phyloP scores from a whole-genome alignment of 2,888 invertebrate genomes.

The Malthinus seriepunctatus region DNA sequence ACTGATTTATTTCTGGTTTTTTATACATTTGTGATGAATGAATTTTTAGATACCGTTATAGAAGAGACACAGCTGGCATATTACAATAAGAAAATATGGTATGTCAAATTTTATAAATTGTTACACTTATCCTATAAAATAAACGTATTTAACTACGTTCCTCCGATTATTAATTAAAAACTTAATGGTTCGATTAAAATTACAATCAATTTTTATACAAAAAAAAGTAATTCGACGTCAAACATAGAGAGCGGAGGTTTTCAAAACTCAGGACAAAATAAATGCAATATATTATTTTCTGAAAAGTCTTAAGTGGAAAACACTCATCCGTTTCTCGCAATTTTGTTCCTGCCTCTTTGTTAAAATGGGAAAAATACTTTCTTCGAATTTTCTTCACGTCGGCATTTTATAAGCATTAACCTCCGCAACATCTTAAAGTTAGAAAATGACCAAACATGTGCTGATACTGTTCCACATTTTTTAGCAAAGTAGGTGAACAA shows the following conservation, averaged over 20 bases:
- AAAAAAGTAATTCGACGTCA: conserved; percentile 9
- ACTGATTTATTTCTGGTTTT: conserved; percentile 19
- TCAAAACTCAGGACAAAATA: conserved; percentile 31
- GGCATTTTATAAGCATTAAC: conserved; percentile 9
- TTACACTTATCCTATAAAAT: no score
- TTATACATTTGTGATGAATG: conserved; percentile 17
- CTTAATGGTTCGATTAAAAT: no score
- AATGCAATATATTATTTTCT: conserved; percentile 38
- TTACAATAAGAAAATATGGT: not conserved
- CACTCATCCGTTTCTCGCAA: conserved; percentile 37
- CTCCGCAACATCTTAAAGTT: not conserved
- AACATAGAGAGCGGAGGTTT: conserved; percentile 14
- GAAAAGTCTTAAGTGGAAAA: conserved; percentile 36
- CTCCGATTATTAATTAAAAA: no score
- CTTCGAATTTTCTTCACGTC: conserved; percentile 30
- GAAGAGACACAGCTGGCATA: conserved; percentile 9
- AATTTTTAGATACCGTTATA: conserved; percentile 12
- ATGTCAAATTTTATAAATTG: not conserved
- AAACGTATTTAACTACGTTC: no score
- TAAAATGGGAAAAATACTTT: conserved; percentile 29
- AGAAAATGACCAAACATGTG: conserved; percentile 13
- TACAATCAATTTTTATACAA: no score
- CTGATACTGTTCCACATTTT: conserved; percentile 8
- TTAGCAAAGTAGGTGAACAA: conserved; percentile 24
- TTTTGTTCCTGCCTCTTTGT: conserved; percentile 34